phyloP scores from a whole-genome alignment of 1,140 invertebrate genomes.

The Zaprionus africanus region DNA sequence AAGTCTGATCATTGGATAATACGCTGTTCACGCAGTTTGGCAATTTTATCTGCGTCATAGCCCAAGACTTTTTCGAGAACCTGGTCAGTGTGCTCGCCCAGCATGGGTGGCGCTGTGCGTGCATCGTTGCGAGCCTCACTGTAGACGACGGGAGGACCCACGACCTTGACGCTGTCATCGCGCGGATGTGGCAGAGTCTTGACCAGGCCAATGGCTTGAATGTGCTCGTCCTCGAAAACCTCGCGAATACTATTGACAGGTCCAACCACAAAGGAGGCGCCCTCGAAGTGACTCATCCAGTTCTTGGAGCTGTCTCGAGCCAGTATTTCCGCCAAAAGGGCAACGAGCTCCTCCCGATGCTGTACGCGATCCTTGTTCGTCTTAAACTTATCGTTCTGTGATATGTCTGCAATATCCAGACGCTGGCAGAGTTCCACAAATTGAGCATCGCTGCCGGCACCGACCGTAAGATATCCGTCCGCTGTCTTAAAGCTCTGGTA shows the following conservation, averaged over 20 bases:
- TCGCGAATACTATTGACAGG: conserved; percentile 94
- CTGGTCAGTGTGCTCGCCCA: conserved; percentile 94
- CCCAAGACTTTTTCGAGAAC: conserved; percentile 90
- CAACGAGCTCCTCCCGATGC: conserved; percentile 90
- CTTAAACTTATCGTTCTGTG: conserved; percentile 87
- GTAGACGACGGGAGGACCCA: conserved; percentile 94
- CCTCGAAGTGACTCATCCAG: conserved; percentile 91
- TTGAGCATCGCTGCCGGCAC: conserved; percentile 92
- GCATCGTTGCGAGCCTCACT: conserved; percentile 89
- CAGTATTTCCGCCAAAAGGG: conserved; percentile 88
- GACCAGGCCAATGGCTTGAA: conserved; percentile 90
- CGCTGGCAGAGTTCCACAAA: conserved; percentile 89
- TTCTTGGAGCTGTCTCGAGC: conserved; percentile 89
- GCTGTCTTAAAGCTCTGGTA: conserved; percentile 94
- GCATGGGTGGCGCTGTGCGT: conserved; percentile 90
- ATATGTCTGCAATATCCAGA: conserved; percentile 87
- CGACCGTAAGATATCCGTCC: conserved; percentile 93
- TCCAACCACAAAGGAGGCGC: conserved; percentile 93
- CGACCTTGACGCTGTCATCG: conserved; percentile 90
- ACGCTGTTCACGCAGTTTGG: conserved; percentile 43
- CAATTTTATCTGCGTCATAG: conserved; percentile 84
- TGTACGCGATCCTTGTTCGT: conserved; percentile 91
- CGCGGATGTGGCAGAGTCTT: conserved; percentile 90
- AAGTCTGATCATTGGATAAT: conserved; percentile 54
- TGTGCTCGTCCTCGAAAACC: conserved; percentile 95